Evolutionary conservation across 1,140 invertebrate species (phyloP).

Genomic region (Conus ventricosus): DNA sequence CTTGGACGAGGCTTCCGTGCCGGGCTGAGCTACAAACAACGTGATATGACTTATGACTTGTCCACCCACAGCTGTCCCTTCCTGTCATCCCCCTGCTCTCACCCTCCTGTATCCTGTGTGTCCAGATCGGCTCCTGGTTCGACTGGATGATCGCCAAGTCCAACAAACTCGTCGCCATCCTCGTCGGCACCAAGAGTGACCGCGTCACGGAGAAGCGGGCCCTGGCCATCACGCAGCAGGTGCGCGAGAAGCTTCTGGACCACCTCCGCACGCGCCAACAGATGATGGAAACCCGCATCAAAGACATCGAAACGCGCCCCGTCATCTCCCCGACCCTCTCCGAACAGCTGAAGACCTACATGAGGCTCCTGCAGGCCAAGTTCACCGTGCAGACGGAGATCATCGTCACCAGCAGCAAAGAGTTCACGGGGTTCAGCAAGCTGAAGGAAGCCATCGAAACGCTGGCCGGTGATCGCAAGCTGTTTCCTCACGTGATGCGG

Average conservation of each 20-base stretch:
- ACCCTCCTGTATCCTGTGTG: neutral
- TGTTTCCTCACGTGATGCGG: constrained; percentile 67
- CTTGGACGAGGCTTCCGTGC: no score
- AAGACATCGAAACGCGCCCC: constrained; percentile 57
- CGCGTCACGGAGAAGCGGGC: constrained; percentile 42
- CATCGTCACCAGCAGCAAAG: constrained; percentile 61
- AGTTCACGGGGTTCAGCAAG: constrained; percentile 58
- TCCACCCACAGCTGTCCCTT: no score
- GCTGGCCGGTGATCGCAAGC: constrained; percentile 56
- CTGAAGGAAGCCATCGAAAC: constrained; percentile 59
- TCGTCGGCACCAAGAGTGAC: constrained; percentile 70
- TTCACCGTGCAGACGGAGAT: constrained; percentile 63
- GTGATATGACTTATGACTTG: no score
- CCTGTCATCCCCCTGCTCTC: no score
- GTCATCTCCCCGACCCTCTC: constrained; percentile 68
- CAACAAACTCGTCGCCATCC: constrained; percentile 65
- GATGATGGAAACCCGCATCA: constrained; percentile 62
- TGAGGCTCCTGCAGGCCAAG: constrained; percentile 61
- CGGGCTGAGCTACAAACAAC: no score
- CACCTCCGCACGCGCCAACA: constrained; percentile 49
- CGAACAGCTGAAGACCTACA: constrained; percentile 65
- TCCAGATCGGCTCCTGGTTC: constrained; percentile 64
- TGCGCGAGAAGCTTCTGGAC: constrained; percentile 41
- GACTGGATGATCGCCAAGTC: constrained; percentile 71
- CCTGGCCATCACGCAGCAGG: constrained; percentile 51